Conservation (phyloP, 2,888 invertebrate genomes). For the Notodonta ziczac region DNA sequence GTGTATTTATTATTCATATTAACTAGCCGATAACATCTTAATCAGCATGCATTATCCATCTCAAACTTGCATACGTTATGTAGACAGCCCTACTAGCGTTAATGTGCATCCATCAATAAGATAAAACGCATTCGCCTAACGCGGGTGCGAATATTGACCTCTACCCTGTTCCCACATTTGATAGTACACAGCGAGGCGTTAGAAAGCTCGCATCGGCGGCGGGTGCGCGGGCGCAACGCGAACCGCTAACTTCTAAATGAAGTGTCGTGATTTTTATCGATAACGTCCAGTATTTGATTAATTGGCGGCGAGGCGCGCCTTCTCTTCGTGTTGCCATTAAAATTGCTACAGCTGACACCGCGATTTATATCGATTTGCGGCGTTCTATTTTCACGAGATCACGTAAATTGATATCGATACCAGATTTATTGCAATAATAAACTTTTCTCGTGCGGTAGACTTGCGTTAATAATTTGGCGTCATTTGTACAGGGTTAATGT, state of each 20-base stretch:
- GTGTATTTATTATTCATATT: too few species aligned
- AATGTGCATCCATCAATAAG: constrained; percentile 52
- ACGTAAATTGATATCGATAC: constrained; percentile 3
- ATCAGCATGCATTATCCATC: neutral
- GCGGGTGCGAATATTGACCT: constrained; percentile 73
- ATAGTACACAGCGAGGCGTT: constrained; percentile 58
- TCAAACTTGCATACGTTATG: neutral
- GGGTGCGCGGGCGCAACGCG: constrained; percentile 38
- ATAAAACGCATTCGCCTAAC: constrained; percentile 44
- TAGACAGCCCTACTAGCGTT: constrained; percentile 37
- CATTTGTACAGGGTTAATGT: neutral
- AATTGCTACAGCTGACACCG: constrained; percentile 5
- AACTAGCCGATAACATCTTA: too few species aligned
- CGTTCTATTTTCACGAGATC: neutral
- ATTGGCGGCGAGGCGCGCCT: constrained; percentile 47
- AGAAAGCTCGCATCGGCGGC: constrained; percentile 67
- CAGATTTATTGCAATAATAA: neutral
- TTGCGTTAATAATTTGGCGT: neutral
- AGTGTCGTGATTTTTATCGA: constrained; percentile 70
- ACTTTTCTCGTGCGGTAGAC: neutral
- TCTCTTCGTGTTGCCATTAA: constrained; percentile 8
- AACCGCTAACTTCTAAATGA: constrained; percentile 52
- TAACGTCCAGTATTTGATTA: constrained; percentile 63
- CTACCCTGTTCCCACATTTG: constrained; percentile 69
- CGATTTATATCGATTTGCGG: constrained; percentile 4